Conservation (phyloP, 1,140 invertebrate genomes). For the Arion vulgaris region DNA sequence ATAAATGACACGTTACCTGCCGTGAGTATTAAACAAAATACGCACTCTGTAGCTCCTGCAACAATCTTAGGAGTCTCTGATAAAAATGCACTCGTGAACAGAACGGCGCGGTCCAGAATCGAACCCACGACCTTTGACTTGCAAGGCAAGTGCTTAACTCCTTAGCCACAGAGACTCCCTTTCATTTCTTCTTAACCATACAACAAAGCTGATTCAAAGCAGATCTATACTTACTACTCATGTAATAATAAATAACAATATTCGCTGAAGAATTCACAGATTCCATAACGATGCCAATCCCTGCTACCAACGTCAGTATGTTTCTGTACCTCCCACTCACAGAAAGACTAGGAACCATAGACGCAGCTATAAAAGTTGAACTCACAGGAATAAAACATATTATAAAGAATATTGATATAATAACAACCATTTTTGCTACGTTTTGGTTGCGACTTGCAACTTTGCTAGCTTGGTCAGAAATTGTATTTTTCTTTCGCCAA, state of each 20-base stretch:
- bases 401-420: neutral
- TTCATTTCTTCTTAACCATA: too few relatives aligned
- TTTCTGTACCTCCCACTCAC: neutral
- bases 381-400: neutral
- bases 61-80: too few relatives aligned
- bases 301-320: neutral
- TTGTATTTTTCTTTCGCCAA: neutral
- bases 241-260: neutral
- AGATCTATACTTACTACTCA: neutral
- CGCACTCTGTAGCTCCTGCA: too few relatives aligned
- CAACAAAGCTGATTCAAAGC: too few relatives aligned
- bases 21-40: too few relatives aligned
- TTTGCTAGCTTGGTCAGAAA: neutral
- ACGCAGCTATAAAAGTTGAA: neutral
- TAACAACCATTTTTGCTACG: neutral
- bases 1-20: too few relatives aligned
- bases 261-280: neutral
- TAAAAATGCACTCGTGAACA: too few relatives aligned
- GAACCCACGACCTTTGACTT: too few relatives aligned
- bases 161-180: too few relatives aligned
- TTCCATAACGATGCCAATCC: neutral
- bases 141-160: too few relatives aligned
- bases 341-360: neutral
- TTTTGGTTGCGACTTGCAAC: neutral
- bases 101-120: too few relatives aligned